These are phyloP conservation scores for Malacosoma neustria DNA, from an alignment of 2,888 invertebrate genomes.

Conservation along the genomic window DNA sequence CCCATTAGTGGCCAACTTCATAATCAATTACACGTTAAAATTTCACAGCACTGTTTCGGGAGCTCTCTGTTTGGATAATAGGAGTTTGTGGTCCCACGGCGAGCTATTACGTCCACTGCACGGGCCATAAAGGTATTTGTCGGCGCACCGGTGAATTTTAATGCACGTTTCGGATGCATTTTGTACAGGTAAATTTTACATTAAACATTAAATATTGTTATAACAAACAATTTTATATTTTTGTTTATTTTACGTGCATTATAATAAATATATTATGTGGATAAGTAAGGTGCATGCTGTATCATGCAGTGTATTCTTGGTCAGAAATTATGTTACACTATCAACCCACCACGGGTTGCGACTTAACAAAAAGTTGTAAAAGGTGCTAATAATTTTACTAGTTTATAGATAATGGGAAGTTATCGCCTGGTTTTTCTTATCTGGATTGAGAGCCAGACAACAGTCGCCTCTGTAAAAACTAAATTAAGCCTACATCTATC, in stretches of 20 bases:
- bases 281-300: constrained; percentile 14
- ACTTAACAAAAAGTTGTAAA: no score
- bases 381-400: no score
- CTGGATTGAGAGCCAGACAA: no score
- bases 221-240: no score
- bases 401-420: no score
- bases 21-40: constrained; percentile 72
- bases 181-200: constrained; percentile 34
- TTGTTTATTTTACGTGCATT: background rate
- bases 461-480: no score
- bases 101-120: constrained; percentile 55
- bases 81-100: constrained; percentile 72
- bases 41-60: constrained; percentile 66
- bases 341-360: no score
- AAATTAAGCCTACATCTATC: no score
- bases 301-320: no score
- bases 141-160: constrained; percentile 53
- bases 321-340: no score
- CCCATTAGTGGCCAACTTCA: constrained; percentile 71
- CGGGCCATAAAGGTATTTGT: constrained; percentile 64
- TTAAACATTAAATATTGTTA: no score
- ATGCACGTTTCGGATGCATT: constrained; percentile 54
- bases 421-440: no score
- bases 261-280: background rate
- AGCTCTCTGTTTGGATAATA: constrained; percentile 66